Base-by-base conservation (phyloP, 1,140 invertebrate species). In the Tribolium madens region DNA sequence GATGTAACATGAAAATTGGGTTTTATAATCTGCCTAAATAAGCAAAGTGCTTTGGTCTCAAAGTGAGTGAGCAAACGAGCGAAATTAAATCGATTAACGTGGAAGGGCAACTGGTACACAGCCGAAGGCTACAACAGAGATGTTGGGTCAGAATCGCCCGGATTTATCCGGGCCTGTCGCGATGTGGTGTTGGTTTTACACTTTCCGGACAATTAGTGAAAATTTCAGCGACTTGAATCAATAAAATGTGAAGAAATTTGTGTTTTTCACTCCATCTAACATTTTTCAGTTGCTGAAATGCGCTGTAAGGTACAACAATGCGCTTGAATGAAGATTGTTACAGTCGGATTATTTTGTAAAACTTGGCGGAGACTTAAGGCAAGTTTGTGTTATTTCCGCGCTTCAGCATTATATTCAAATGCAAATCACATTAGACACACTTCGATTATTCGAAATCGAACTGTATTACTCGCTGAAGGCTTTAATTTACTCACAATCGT, bases 81-180 rank as follows among this genome's bases (percentile, higher is more conserved):
- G 57, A 64, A 64, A 64, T 33, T 64, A 64, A 64, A 64, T 64
- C 57, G 57, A 64, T 64, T 64, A 64, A 64, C 57, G 52, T 57
- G 17, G 21, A 33, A 26, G 26, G 21, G 57, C 57, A 64, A 64
- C 57, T 64, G 57, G 57, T 64, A 64, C 26, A 64, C 26, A 64
- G 57, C 57, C 12, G 36, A 13, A 13, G 57, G 57, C 21, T 64
- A 3, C 26, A 13, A 47, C 46, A 14, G 48, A 50, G 57, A 33
- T 13, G 57, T 33, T 12, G 26, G 21, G 14, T 26, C 26, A 26
- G 26, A 33, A 4, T 64, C 31, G 13, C 21, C 21, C 57, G 26
- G 21, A 64, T 33, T 18, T 26, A 14, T 33, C 7, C 17, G 18
- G 26, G 13, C 13, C 53, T 64, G 57, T 64, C 57, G 31, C 57